Conservation (phyloP, 2,888 invertebrate genomes). For the Trissoscelio sp. region DNA sequence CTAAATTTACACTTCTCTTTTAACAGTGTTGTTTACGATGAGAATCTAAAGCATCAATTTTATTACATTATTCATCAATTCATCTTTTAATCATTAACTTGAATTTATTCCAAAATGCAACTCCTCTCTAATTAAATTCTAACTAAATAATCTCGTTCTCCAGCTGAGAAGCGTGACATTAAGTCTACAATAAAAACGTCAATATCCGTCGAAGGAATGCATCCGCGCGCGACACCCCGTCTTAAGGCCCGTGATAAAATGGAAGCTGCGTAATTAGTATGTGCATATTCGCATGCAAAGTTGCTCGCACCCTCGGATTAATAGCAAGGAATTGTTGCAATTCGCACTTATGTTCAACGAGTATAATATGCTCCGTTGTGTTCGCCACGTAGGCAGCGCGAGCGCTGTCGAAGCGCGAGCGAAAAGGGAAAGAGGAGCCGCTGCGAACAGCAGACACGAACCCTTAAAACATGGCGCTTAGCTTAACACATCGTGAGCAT, state of each 20-base stretch:
- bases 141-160: conserved; percentile 2
- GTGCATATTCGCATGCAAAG: conserved; percentile 81
- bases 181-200: conserved; percentile 31
- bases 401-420: conserved; percentile 71
- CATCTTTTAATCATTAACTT: too few relatives aligned
- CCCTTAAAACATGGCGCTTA: conserved; percentile 67
- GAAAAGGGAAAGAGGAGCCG: conserved; percentile 48
- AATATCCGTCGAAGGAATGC: conserved; percentile 43
- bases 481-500: conserved; percentile 74
- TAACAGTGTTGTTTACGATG: too few relatives aligned
- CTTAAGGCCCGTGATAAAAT: conserved; percentile 74
- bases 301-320: conserved; percentile 81
- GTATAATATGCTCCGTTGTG: conserved; percentile 84
- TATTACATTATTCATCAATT: too few relatives aligned
- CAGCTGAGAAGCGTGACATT: conserved; percentile 10
- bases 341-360: conserved; percentile 88
- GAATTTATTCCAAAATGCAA: too few relatives aligned
- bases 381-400: conserved; percentile 82
- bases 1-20: too few relatives aligned
- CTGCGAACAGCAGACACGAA: conserved; percentile 60
- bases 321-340: conserved; percentile 87
- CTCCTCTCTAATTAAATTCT: too few relatives aligned
- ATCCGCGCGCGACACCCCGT: conserved; percentile 32
- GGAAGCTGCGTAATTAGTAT: conserved; percentile 82
- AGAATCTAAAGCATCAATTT: too few relatives aligned